Conservation (phyloP, 2,113 vertebrate species). For the Ciconia boyciana region DNA sequence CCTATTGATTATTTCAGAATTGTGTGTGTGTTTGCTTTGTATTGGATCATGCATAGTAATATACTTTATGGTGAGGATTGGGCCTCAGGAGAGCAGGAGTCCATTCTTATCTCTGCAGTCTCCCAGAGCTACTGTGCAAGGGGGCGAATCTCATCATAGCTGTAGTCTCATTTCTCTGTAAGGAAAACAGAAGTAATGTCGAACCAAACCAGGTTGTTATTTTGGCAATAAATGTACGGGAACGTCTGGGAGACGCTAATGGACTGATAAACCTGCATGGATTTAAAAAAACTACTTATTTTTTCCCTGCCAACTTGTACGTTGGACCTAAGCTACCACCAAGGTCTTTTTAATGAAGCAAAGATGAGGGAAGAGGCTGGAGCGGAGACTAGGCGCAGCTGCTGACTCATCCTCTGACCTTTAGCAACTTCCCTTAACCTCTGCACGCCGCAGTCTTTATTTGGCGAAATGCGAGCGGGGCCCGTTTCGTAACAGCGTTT, state of each 20-base stretch:
- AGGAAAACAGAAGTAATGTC: too few species aligned
- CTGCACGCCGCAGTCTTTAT: not conserved
- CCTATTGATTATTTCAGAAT: not conserved
- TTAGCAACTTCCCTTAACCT: not conserved
- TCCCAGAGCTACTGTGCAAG: rapidly evolving
- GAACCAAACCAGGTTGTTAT: not conserved
- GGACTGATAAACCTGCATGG: not conserved
- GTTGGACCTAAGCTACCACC: too few species aligned
- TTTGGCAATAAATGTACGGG: not conserved
- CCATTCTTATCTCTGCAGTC: rapidly evolving
- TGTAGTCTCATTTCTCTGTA: too few species aligned
- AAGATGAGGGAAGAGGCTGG: not conserved
- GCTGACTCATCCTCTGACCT: constrained; percentile 44
- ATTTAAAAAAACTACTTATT: not conserved
- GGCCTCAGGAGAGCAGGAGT: too few species aligned
- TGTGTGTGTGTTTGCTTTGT: rapidly evolving
- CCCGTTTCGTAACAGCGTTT: not conserved
- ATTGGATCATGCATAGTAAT: rapidly evolving
- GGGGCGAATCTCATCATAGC: rapidly evolving
- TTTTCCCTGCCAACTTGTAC: not conserved
- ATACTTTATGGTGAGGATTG: rapidly evolving
- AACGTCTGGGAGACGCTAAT: rapidly evolving
- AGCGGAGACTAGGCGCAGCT: not conserved
- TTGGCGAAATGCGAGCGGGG: not conserved
- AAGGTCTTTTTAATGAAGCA: rapidly evolving